Evolutionary conservation across 2,113 vertebrate genomes (phyloP), one percentile per base, ranked within the genome.

Genomic region (Entomyzon cyanotis): DNA sequence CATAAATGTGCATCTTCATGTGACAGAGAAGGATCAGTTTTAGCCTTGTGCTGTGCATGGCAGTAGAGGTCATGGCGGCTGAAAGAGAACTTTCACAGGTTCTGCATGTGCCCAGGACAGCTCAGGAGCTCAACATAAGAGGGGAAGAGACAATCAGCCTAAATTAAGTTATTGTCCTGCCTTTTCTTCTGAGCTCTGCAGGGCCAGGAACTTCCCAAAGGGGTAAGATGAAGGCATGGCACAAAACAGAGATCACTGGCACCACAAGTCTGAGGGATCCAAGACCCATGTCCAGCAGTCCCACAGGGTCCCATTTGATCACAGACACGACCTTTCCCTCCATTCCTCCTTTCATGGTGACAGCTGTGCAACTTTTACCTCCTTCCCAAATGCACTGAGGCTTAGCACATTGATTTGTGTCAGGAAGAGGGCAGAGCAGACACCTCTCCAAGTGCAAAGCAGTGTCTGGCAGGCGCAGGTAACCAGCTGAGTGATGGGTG

Each of bases 281-380:
- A 76, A 70, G 16, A 64, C 2, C 9, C 2, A 2, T 0, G 0
- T 59, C 23, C 44, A 76, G 19, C n/a, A 73, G 15, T 79, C 68
- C n/a, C 1, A 1, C 20, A 69, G 25, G 23, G 22, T 71, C 52
- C n/a, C 14, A 30, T 17, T 23, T 0, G 0, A 46, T 23, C 17
- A 79, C 33, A 71, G 31, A 27, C 27, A 15, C 3, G 7, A 46
- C 12, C 46, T 78, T 83, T 12, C 10, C 30, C 47, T 79, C 31
- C 1, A 1, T 55, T 82, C 28, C 27, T 22, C 4, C 3, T 77
- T 84, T 39, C 37, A 56, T 58, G 37, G 59, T 44, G 50, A 59
- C 2, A 8, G 33, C 30, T 80, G 35, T 31, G 35, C 35, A 71
- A 56, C 58, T 78, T 77, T 3, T 53, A 28, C 44, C 74, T 71